Base-by-base conservation (phyloP, 2,888 invertebrate genomes). In the Barypeithes pellucidus region DNA sequence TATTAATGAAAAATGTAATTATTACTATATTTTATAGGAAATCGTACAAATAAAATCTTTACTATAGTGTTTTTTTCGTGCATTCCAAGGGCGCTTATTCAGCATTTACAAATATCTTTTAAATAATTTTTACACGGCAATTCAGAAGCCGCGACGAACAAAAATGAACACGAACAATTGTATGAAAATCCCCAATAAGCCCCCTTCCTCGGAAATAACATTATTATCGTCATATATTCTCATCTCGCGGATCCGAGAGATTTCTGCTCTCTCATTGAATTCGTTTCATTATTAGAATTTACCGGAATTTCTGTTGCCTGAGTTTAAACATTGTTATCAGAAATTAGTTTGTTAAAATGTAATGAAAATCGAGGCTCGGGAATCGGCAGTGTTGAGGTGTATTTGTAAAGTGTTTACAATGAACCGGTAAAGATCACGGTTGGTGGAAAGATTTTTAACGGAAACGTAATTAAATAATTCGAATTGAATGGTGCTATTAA, bases 231-330 rank as follows among this genome's bases (percentile, higher is more conserved):
- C 24, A 43, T 50, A 65, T 50, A 50, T 65, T 65, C 50, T 65
- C 63, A 65, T 65, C 63, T 29, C 54, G n/a, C 14, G 54, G 33
- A 50, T 50, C 16, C 18, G 16, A 24, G 50, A 47, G 63, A 65
- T 50, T 65, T 52, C 45, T 47, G 50, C 61, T 50, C 50, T 47
- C 20, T 50, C 63, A 39, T 36, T 65, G 63, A 65, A 65, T 50
- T 29, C 50, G 63, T 65, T 65, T 52, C 52, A 39, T 65, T 65
- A 65, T 65, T 65, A 52, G 36, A 65, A 65, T 65, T 65, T 65
- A 50, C 45, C 63, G 63, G 50, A 65, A 65, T 65, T 65, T 47
- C 33, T 29, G 45, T 65, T 47, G 33, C 36, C 63, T 36, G 20
- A 20, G 12, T 24, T 39, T 65, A 47, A 33, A 65, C 63, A 65